These are phyloP conservation scores for Mya arenaria DNA, from an alignment of 1,140 invertebrate species.

Conservation along the genomic window DNA sequence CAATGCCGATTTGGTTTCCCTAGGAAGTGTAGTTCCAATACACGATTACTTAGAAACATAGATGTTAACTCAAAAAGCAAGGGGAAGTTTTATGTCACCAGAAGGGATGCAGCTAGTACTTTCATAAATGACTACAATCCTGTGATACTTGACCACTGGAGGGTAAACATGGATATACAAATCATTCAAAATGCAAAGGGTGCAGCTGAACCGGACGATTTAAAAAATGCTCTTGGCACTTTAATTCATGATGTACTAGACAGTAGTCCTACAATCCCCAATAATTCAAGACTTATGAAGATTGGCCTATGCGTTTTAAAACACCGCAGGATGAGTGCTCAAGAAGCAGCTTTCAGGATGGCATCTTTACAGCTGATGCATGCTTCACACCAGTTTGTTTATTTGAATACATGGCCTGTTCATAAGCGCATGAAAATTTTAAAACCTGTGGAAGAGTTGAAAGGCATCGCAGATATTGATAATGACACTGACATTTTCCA, in stretches of 20 bases:
- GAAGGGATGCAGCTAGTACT: background rate
- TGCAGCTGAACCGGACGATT: conserved; percentile 57
- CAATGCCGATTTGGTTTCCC: conserved; percentile 60
- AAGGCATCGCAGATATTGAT: no score
- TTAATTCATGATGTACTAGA: conserved; percentile 36
- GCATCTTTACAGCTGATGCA: background rate
- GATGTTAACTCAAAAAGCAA: conserved; percentile 15
- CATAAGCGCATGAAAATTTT: no score
- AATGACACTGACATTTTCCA: no score
- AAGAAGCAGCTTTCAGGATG: conserved; percentile 38
- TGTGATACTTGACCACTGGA: conserved; percentile 38
- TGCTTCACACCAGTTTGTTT: conserved; percentile 1
- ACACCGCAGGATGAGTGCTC: conserved; percentile 42
- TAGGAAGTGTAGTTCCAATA: background rate
- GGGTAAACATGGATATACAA: conserved; percentile 62
- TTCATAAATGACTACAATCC: conserved; percentile 56
- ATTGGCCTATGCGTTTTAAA: conserved; percentile 40
- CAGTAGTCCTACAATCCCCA: conserved; percentile 9
- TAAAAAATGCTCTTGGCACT: conserved; percentile 23
- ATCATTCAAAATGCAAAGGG: conserved; percentile 46
- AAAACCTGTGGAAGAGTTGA: no score
- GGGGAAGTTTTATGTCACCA: conserved; percentile 53
- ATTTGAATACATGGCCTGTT: background rate
- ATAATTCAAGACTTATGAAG: conserved; percentile 2
- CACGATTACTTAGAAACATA: conserved; percentile 34